Evolutionary conservation across 2,113 vertebrate species (phyloP), one percentile per base, ranked within the genome.

Genomic region (Notothenia rossii): DNA sequence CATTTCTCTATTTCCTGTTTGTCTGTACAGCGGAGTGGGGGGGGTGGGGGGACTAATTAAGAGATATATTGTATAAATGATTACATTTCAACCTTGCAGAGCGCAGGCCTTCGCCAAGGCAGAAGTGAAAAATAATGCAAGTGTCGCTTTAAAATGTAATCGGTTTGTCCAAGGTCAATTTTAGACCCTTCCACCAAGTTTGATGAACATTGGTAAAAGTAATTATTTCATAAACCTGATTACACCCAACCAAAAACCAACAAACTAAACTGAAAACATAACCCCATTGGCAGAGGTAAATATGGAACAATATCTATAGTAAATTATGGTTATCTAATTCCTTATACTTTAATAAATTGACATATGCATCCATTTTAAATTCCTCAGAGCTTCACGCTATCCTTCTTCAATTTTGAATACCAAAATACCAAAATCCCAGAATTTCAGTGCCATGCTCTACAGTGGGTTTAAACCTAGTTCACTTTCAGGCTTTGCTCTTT

Each of bases 1-100:
- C 77, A 77, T 91, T 85, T 62, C 60, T 58, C 69, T 53, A 13
- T 70, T 73, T 64, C 8, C 49, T 7, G 45, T 73, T 53, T 76
- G 59, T 75, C 61, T 59, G 46, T 4, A 77, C 13, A 20, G 29
- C 3, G 3, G 29, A 29, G 29, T 4, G 29, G 29, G 29, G 29
- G 29, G 13, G 25, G 29, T 45, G n/a, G 22, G 10, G 36, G 1
- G 40, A 20, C 49, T 13, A 49, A 59, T 72, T 2, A 62, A 33
- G 56, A 69, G 5, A 40, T 59, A 40, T 46, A 65, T 29, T 60
- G n/a, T n/a, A 49, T 40, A 53, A 2, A 70, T 29, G 0, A 33
- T 22, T 20, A 29, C 0, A 0, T 14, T 68, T 40, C 10, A 61
- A 64, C 51, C 36, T 40, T 40, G 36, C 7, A 40, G 7, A 40